Evolutionary conservation across 1,140 invertebrate species (phyloP).

Genomic region (Drosophila takahashii): DNA sequence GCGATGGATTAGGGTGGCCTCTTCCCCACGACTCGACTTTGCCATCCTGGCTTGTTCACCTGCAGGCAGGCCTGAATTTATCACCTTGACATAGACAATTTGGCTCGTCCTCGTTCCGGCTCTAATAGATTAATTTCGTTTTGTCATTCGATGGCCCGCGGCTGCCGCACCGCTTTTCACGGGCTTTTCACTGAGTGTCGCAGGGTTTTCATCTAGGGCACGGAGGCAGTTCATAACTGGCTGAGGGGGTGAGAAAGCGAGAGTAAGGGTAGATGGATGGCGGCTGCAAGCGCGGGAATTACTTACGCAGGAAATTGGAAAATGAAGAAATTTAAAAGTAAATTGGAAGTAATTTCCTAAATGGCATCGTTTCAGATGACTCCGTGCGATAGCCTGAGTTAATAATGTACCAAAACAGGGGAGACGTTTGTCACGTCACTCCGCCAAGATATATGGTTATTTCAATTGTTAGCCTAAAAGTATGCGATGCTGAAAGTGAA

Average conservation of each 20-base stretch:
- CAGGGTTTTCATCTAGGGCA: constrained; percentile 9
- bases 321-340: constrained; percentile 64
- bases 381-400: constrained; percentile 31
- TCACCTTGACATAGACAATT: constrained; percentile 72
- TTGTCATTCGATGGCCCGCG: constrained; percentile 64
- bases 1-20: constrained; percentile 13
- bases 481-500: constrained; percentile 21
- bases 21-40: not conserved
- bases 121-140: constrained; percentile 81
- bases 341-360: constrained; percentile 65
- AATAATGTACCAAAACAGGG: constrained; percentile 39
- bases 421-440: constrained; percentile 9
- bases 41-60: constrained; percentile 30
- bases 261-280: constrained; percentile 26
- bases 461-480: constrained; percentile 30
- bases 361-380: constrained; percentile 56
- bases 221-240: constrained; percentile 56
- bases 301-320: constrained; percentile 60
- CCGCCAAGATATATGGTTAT: constrained; percentile 2
- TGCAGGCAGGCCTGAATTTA: constrained; percentile 69
- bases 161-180: constrained; percentile 14
- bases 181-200: constrained; percentile 34
- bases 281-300: constrained; percentile 22
- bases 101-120: constrained; percentile 46
- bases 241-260: not conserved